phyloP scores from a whole-genome alignment of 2,113 vertebrate genomes.

The Glaucidium brasilianum region DNA sequence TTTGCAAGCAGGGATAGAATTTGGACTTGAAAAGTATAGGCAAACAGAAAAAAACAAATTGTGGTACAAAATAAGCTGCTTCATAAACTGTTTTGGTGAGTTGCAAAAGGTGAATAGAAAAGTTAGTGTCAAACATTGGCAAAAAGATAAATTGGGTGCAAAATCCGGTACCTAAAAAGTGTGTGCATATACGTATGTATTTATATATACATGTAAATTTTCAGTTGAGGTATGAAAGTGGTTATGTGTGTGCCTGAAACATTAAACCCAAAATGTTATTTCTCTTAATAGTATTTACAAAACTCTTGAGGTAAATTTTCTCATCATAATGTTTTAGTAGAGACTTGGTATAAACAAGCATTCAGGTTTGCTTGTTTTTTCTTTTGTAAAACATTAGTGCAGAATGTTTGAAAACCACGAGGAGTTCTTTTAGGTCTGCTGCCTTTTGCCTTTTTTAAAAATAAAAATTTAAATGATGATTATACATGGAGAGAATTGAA shows the following conservation, averaged over 20 bases:
- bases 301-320: not conserved
- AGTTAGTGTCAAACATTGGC: not conserved
- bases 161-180: not conserved
- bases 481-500: not conserved
- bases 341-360: not conserved
- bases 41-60: not conserved
- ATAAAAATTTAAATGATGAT: not conserved
- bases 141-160: not conserved
- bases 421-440: not conserved
- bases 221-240: not conserved
- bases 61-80: not conserved
- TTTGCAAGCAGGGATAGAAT: not conserved
- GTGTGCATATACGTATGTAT: fast-evolving
- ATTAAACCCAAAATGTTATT: not conserved
- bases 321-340: not conserved
- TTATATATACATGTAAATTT: not conserved
- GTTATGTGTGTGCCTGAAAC: not conserved
- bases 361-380: not conserved
- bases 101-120: not conserved
- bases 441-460: not conserved
- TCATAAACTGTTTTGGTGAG: not conserved
- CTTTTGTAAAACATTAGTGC: not conserved
- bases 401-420: not conserved
- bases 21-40: not conserved
- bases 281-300: not conserved